These are phyloP conservation scores for Onychostoma macrolepis DNA, from an alignment of 2,113 vertebrate genomes.

Conservation along the genomic window DNA sequence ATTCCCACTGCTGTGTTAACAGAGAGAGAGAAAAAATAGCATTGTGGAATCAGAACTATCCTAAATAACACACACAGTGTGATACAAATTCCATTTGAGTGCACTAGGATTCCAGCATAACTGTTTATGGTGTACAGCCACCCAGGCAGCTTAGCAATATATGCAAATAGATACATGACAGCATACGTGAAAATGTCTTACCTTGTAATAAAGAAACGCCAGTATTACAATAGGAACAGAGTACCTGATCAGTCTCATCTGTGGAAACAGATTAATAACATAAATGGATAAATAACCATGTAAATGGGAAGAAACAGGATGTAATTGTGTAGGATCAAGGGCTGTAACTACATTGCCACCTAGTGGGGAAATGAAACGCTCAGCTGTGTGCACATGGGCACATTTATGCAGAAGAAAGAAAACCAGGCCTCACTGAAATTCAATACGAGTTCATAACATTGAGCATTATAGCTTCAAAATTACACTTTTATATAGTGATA, in stretches of 20 bases:
- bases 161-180: conserved; percentile 59
- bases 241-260: conserved; percentile 84
- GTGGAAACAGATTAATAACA: conserved; percentile 61
- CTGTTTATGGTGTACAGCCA: conserved; percentile 40
- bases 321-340: conserved; percentile 36
- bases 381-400: neutral
- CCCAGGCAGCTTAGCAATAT: conserved; percentile 37
- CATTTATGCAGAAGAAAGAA: neutral
- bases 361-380: conserved; percentile 69
- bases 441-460: conserved; percentile 14
- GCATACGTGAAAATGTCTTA: conserved; percentile 70
- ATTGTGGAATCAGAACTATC: conserved; percentile 25
- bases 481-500: conserved; percentile 11
- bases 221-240: conserved; percentile 79
- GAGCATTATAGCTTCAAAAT: conserved; percentile 26
- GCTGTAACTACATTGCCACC: conserved; percentile 80
- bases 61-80: conserved; percentile 25
- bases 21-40: conserved; percentile 26
- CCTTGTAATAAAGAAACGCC: conserved; percentile 88
- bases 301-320: conserved; percentile 36
- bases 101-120: neutral
- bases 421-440: conserved; percentile 11
- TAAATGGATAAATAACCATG: conserved; percentile 48
- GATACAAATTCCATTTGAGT: neutral
- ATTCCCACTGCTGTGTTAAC: conserved; percentile 31